Evolutionary conservation across 2,113 vertebrate genomes (phyloP).

Genomic region (Corydoras sp.): DNA sequence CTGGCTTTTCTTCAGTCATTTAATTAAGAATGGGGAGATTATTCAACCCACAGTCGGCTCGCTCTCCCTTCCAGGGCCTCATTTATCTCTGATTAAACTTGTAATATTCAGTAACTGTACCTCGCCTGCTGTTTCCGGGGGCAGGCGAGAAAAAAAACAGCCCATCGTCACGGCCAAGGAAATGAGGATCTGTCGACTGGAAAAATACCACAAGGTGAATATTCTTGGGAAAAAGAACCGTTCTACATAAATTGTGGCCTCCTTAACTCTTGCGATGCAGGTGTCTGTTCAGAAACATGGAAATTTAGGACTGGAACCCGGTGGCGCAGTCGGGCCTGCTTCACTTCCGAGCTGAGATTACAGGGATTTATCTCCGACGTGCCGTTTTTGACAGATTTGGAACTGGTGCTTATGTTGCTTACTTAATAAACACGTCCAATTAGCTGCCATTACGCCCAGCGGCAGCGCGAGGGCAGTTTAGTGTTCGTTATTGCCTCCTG

Average conservation of each 20-base stretch:
- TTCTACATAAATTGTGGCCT: not conserved
- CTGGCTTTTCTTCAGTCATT: conserved; percentile 56
- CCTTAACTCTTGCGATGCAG: not conserved
- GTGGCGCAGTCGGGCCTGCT: too few relatives aligned
- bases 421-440: too few relatives aligned
- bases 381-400: too few relatives aligned
- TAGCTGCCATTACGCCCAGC: too few relatives aligned
- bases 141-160: conserved; percentile 20
- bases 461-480: too few relatives aligned
- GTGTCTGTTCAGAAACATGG: not conserved
- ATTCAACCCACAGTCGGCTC: conserved; percentile 46
- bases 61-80: conserved; percentile 43
- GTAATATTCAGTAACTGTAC: conserved; percentile 40
- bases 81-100: conserved; percentile 54
- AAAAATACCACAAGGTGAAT: conserved; percentile 8
- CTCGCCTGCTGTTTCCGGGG: conserved; percentile 30
- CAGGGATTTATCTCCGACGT: too few relatives aligned
- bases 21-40: conserved; percentile 55
- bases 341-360: too few relatives aligned
- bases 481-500: too few relatives aligned
- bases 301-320: too few relatives aligned
- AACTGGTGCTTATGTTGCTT: too few relatives aligned
- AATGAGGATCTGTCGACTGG: not conserved
- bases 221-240: not conserved
- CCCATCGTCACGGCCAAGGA: conserved; percentile 17